A percentile compares a stretch with the other conserved stretches of the same genome.
Conservation (phyloP, 2,888 invertebrate genomes). For the Campoplex nolae region DNA sequence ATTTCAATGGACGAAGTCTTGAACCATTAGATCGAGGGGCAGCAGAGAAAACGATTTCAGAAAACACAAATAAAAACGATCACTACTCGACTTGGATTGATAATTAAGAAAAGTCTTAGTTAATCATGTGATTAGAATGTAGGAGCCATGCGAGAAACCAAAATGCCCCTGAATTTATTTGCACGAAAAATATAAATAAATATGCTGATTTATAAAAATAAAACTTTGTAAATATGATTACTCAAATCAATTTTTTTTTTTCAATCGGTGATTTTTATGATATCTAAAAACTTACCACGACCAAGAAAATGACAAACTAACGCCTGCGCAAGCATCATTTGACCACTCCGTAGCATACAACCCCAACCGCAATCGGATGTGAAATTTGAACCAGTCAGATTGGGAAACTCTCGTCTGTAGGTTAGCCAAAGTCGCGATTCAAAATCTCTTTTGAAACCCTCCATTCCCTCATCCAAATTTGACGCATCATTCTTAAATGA, state of each 20-base stretch:
- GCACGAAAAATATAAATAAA: too few relatives aligned
- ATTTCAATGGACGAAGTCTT: too few relatives aligned
- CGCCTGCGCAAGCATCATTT: slow-evolving; percentile 96
- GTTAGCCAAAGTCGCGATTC: slow-evolving; percentile 94
- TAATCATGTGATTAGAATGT: too few relatives aligned
- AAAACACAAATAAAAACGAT: not conserved
- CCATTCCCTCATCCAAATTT: slow-evolving; percentile 87
- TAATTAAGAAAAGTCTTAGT: too few relatives aligned
- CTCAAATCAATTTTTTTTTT: too few relatives aligned
- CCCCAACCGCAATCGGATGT: slow-evolving; percentile 98
- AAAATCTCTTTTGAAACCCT: slow-evolving; percentile 94
- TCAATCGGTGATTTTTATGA: too few relatives aligned
- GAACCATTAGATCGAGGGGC: too few relatives aligned
- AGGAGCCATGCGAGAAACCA: too few relatives aligned
- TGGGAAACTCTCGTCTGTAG: slow-evolving; percentile 94
- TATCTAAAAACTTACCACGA: slow-evolving; percentile 86
- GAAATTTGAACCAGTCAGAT: slow-evolving; percentile 91
- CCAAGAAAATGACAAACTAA: slow-evolving; percentile 93
- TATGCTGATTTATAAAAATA: too few relatives aligned
- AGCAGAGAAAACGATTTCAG: not conserved
- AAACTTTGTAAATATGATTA: too few relatives aligned
- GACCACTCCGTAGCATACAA: slow-evolving; percentile 94
- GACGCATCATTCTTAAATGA: slow-evolving; percentile 79
- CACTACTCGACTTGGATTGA: too few relatives aligned
- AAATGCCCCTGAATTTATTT: too few relatives aligned